Base-by-base conservation (phyloP, 2,113 vertebrate genomes). In the Acrocephalus kingi region DNA sequence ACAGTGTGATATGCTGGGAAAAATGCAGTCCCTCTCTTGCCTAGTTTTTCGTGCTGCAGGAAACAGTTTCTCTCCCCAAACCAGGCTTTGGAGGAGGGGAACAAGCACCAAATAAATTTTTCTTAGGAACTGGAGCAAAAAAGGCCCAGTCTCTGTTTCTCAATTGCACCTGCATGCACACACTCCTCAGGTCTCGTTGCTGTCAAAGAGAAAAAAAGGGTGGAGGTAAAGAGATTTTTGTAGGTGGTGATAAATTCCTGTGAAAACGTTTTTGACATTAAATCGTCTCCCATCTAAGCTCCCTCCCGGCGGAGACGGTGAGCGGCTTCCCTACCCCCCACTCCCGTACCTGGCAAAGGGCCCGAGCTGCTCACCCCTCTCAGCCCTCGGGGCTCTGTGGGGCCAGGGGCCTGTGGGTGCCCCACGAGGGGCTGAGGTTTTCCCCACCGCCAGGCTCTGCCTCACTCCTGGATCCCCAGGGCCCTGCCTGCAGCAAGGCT, bases 221-320 rank as follows among this genome's bases (percentile, higher is more conserved):
- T 10, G 24, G 13, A 25, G 17, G 15, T 37, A 48, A 80, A 62
- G 43, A 79, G 24, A 48, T 48, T 66, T 91, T 94, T 88, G 92
- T 92, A 90, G 79, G 85, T 93, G 94, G 82, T 92, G 90, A 92
- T 62, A 88, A 93, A 94, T 93, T 49, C 85, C 90, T 86, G 85
- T 2, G 46, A 80, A 86, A 97, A 80, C 3, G 46, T 23, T 92
- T 86, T 33, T 92, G 85, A 88, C 59, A 39, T 16, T 80, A 88
- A 94, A 67, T 63, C 23, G 3, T 67, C 75, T 94, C 85, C 41
- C 82, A 62, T 85, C 79, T 79, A 88, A 93, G 35, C 31, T 84
- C 33, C 27, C 45, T 85, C 72, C 31, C 7, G 0, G 51, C 0
- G 0, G 75, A 83, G 79, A 55, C 0, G 2, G n/a, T 4, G 16